A percentile compares a stretch with the other conserved stretches of the same genome.
Conservation (phyloP, 2,797 vertebrate genomes). For the Gymnopithys bicolor region DNA sequence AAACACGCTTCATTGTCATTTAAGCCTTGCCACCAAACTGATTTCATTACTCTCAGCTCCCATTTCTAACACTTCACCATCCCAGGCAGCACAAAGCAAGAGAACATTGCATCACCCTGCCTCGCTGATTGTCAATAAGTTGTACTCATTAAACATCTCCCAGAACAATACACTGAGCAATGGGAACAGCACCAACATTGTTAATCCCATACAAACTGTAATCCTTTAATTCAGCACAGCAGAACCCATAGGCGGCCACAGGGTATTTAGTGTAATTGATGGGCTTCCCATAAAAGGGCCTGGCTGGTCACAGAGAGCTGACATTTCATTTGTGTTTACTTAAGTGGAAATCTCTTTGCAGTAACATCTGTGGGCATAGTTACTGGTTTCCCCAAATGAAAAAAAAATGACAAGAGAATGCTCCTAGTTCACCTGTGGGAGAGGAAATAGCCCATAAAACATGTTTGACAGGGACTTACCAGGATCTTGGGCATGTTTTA, state of each 20-base stretch:
- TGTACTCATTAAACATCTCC: background rate
- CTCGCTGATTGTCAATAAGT: background rate
- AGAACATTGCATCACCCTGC: background rate
- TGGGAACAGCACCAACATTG: background rate
- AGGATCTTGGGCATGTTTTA: background rate
- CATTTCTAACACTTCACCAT: background rate
- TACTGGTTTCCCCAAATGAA: background rate
- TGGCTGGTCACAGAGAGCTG: background rate
- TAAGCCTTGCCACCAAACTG: background rate
- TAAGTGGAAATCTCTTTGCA: background rate
- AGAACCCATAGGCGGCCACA: background rate
- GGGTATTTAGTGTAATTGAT: background rate
- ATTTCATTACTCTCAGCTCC: background rate
- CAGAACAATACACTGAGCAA: background rate
- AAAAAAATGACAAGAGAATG: background rate
- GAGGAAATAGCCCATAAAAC: background rate
- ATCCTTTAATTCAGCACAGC: background rate
- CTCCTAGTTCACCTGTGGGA: background rate
- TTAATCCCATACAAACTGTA: background rate
- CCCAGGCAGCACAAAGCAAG: background rate
- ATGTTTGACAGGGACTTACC: background rate
- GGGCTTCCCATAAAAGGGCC: background rate
- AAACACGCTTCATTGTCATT: background rate
- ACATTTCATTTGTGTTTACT: background rate
- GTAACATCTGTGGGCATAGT: background rate